Conservation (phyloP, 1,140 invertebrate genomes). For the Latrodectus geometricus region DNA sequence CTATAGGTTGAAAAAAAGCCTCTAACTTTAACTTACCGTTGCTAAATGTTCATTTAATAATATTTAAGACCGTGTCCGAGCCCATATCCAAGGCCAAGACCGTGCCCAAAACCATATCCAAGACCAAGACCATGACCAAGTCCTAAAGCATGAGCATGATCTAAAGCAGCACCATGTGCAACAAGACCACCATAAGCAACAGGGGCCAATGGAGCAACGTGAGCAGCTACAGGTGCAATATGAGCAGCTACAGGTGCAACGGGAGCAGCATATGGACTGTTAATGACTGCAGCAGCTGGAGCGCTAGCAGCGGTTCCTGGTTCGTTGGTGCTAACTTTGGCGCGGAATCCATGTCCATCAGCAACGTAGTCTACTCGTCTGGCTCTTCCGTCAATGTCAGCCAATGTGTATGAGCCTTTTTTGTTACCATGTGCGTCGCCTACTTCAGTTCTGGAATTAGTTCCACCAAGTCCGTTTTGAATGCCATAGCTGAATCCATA, state of each 20-base stretch:
- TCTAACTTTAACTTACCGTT: no score
- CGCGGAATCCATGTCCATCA: conserved; percentile 63
- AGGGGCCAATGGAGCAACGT: no score
- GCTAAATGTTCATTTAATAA: no score
- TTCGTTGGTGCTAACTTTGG: conserved; percentile 64
- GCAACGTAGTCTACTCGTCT: conserved; percentile 63
- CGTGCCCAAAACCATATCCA: no score
- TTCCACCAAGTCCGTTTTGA: conserved; percentile 36
- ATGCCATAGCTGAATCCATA: conserved; percentile 60
- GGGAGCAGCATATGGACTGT: conserved; percentile 14
- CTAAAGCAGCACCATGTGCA: background rate
- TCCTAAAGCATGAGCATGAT: background rate
- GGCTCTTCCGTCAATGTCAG: conserved; percentile 58
- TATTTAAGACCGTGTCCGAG: no score
- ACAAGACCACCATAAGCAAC: no score
- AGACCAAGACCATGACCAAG: no score
- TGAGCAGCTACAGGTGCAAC: conserved; percentile 21
- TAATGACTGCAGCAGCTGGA: conserved; percentile 53
- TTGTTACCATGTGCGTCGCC: conserved; percentile 61
- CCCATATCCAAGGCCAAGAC: no score
- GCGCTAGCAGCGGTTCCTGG: conserved; percentile 63
- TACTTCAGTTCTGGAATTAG: conserved; percentile 52
- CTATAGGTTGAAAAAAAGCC: no score
- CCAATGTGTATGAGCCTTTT: conserved; percentile 46
- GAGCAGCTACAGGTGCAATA: background rate